Evolutionary conservation across 2,113 vertebrate species (phyloP).

Genomic region (Tamias sibiricus): DNA sequence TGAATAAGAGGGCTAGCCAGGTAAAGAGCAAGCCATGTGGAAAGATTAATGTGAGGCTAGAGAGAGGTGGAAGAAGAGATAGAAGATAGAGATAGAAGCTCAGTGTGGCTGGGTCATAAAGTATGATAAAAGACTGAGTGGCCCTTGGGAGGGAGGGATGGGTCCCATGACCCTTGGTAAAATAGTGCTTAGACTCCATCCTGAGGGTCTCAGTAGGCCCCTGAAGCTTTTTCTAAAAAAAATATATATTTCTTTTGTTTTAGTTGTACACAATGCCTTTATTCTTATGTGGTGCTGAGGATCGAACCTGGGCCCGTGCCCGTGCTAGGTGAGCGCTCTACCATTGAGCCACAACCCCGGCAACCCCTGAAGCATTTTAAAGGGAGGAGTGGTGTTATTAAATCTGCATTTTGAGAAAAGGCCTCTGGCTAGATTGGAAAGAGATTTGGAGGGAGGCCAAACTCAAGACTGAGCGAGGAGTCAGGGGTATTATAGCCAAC

Average conservation of each 20-base stretch:
- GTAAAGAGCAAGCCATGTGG: not conserved
- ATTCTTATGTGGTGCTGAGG: no score
- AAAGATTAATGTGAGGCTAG: not conserved
- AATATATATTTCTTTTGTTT: no score
- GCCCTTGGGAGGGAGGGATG: not conserved
- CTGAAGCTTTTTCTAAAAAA: not conserved
- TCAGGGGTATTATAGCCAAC: not conserved
- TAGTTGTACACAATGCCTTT: no score
- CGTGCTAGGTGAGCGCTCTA: no score
- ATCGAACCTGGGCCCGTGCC: no score
- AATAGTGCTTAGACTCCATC: not conserved
- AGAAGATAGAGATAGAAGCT: not conserved
- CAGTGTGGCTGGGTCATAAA: not conserved
- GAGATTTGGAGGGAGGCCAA: not conserved
- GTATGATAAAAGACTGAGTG: not conserved
- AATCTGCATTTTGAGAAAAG: constrained; percentile 17
- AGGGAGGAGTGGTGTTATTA: not conserved
- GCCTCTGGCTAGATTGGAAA: not conserved
- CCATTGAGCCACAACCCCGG: no score
- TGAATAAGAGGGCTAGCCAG: not conserved
- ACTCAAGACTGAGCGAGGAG: not conserved
- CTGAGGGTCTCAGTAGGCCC: not conserved
- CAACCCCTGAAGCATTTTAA: not conserved
- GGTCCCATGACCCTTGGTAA: not conserved
- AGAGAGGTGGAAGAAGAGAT: not conserved